phyloP scores from a whole-genome alignment of 2,113 vertebrate genomes.

The Rhineura floridana region DNA sequence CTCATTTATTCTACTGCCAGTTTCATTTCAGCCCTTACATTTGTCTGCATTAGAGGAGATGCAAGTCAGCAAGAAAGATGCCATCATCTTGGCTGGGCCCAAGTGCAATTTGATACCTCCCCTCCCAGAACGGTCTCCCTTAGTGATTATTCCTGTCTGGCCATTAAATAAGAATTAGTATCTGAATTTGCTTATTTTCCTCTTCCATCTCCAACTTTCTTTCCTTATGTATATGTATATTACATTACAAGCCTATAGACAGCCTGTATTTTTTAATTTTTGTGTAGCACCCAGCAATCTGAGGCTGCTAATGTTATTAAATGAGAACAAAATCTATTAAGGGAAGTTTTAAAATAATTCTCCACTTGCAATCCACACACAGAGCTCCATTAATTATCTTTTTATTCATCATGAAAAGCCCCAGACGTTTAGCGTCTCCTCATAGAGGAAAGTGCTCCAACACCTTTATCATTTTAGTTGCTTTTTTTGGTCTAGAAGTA shows the following conservation, averaged over 20 bases:
- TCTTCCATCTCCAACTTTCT: background rate
- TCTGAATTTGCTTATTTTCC: background rate
- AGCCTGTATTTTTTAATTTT: background rate
- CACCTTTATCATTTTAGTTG: background rate
- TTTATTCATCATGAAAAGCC: background rate
- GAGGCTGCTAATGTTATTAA: background rate
- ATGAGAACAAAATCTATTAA: background rate
- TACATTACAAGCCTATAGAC: background rate
- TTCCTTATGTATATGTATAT: background rate
- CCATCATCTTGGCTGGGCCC: background rate
- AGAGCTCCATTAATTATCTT: background rate
- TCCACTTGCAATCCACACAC: too few relatives aligned
- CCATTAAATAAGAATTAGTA: background rate
- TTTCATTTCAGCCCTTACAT: background rate
- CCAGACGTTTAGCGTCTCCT: background rate
- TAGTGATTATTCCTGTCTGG: too few relatives aligned
- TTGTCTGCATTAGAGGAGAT: background rate
- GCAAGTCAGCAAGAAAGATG: background rate
- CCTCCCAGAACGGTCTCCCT: too few relatives aligned
- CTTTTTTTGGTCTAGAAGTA: background rate
- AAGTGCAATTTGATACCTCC: background rate
- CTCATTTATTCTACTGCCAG: background rate
- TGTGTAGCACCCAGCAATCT: background rate
- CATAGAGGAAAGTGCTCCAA: background rate
- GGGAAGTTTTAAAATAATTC: too few relatives aligned